Evolutionary conservation across 2,888 invertebrate species (phyloP).

Genomic region (Erebia palarica): DNA sequence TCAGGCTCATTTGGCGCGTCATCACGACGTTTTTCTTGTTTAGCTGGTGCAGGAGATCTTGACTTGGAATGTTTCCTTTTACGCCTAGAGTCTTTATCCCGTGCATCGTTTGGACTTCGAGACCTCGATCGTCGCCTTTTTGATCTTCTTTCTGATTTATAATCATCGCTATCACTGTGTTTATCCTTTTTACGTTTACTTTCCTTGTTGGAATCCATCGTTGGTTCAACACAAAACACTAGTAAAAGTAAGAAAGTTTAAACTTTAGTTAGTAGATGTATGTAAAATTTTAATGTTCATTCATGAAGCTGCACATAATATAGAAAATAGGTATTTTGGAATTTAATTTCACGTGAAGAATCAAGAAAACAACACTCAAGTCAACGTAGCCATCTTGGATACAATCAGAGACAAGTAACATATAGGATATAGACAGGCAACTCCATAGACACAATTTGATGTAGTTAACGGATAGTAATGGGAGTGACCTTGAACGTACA

Average conservation of each 20-base stretch:
- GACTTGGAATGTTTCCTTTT: conserved; percentile 67
- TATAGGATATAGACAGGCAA: too few species aligned
- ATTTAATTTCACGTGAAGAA: neutral
- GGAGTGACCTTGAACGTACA: too few species aligned
- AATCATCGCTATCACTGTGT: conserved; percentile 58
- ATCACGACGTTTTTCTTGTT: conserved; percentile 55
- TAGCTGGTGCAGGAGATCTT: conserved; percentile 51
- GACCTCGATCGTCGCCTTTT: conserved; percentile 63
- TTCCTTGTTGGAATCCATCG: conserved; percentile 61
- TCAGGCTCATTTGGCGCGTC: conserved; percentile 46
- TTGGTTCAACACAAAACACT: conserved; percentile 10
- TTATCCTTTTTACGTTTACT: conserved; percentile 64
- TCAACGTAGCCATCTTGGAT: too few species aligned
- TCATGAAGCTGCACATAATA: neutral
- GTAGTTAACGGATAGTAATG: too few species aligned
- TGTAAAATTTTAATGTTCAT: neutral
- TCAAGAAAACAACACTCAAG: too few species aligned
- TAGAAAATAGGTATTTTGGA: neutral
- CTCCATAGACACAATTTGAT: too few species aligned
- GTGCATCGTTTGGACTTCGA: conserved; percentile 50
- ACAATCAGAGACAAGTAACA: too few species aligned
- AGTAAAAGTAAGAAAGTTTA: neutral
- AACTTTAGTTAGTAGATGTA: neutral
- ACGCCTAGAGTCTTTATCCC: conserved; percentile 56
- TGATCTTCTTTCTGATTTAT: conserved; percentile 56